phyloP scores from a whole-genome alignment of 2,113 vertebrate species.

The Helogale parvula region DNA sequence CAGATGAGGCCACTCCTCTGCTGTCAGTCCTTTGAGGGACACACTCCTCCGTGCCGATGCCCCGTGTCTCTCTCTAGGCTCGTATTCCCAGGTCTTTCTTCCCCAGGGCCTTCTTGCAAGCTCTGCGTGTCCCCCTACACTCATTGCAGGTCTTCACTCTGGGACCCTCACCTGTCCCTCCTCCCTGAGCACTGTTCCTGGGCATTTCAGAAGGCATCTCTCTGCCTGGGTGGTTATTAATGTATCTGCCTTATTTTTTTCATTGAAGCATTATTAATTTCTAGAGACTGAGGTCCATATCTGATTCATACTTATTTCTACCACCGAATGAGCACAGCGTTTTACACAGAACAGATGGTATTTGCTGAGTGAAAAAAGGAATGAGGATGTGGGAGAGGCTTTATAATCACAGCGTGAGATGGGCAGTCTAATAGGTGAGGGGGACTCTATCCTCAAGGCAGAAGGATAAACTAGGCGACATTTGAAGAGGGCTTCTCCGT shows the following conservation, averaged over 20 bases:
- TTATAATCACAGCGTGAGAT: background rate
- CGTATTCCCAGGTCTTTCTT: too few relatives aligned
- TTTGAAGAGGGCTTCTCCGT: background rate
- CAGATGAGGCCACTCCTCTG: background rate
- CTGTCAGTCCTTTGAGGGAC: background rate
- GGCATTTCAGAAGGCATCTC: background rate
- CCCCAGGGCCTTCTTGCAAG: background rate
- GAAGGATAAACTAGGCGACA: background rate
- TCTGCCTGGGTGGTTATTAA: background rate
- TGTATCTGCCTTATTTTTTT: background rate
- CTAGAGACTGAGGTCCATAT: background rate
- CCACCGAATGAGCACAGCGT: background rate
- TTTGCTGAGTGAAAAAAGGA: background rate
- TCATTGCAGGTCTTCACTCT: background rate
- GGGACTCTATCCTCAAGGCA: background rate
- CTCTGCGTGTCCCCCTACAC: background rate
- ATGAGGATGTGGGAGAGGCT: background rate
- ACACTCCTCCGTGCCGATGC: background rate
- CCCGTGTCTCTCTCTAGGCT: background rate
- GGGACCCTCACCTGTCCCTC: background rate
- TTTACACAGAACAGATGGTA: background rate
- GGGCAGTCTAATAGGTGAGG: background rate
- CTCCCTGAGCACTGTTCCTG: background rate
- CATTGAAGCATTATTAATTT: background rate
- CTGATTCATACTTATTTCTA: background rate